A percentile compares a stretch with the other conserved stretches of the same genome.
These are phyloP conservation scores for Euclidia mi DNA, from an alignment of 2,888 invertebrate species.

Conservation along the genomic window DNA sequence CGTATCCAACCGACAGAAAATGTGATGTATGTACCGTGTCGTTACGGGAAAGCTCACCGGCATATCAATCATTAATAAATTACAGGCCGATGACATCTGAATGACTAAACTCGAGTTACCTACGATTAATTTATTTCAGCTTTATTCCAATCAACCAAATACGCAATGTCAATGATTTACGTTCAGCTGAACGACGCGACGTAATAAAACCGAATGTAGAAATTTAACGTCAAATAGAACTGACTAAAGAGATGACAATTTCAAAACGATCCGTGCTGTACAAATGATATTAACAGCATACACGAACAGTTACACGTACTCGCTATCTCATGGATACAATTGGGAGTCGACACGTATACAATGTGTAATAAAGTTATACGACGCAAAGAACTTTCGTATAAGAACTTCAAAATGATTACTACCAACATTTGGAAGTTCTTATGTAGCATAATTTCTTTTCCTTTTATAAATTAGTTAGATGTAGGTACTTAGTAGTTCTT, in stretches of 20 bases:
- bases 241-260: slow-evolving; percentile 20
- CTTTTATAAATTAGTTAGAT: no score
- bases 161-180: slow-evolving; percentile 21
- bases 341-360: no score
- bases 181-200: slow-evolving; percentile 7
- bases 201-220: slow-evolving; percentile 14
- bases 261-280: slow-evolving; percentile 19
- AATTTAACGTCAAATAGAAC: slow-evolving; percentile 7
- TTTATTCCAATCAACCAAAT: slow-evolving; percentile 20
- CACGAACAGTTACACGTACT: no score
- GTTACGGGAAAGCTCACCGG: slow-evolving; percentile 14
- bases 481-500: no score
- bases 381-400: no score
- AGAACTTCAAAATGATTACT: no score
- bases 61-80: slow-evolving; percentile 37
- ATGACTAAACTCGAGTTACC: slow-evolving; percentile 22
- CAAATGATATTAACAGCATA: slow-evolving; percentile 12
- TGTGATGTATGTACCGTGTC: slow-evolving; percentile 29
- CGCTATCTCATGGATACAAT: no score
- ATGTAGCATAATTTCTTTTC: no score
- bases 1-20: slow-evolving; percentile 1
- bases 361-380: no score
- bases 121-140: slow-evolving; percentile 13
- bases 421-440: no score
- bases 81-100: slow-evolving; percentile 20